A percentile compares a stretch with the other conserved stretches of the same genome.
Evolutionary conservation across 2,113 vertebrate genomes (phyloP).

Genomic region (Acrocephalus kingi): DNA sequence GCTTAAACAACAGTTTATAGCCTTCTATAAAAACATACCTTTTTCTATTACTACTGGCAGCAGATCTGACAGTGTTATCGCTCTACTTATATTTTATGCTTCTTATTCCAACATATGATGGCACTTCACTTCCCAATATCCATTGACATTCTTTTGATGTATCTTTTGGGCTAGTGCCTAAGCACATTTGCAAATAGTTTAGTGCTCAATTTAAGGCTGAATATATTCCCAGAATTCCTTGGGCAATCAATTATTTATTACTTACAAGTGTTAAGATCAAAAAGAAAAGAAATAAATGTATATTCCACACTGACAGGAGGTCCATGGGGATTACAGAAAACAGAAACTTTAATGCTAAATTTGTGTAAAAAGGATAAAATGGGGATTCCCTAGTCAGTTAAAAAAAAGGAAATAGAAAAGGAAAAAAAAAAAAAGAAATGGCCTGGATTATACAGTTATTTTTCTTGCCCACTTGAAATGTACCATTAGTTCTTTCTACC

Average conservation of each 20-base stretch:
- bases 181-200: slow-evolving; percentile 74
- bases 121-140: slow-evolving; percentile 52
- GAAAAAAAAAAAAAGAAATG: background rate
- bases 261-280: slow-evolving; percentile 75
- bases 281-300: slow-evolving; percentile 64
- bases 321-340: slow-evolving; percentile 35
- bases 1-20: slow-evolving; percentile 3
- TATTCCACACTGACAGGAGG: slow-evolving; percentile 61
- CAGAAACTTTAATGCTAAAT: slow-evolving; percentile 60
- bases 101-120: slow-evolving; percentile 44
- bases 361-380: slow-evolving; percentile 58
- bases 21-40: background rate
- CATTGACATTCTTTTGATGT: slow-evolving; percentile 67
- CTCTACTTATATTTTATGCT: slow-evolving; percentile 2
- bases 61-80: slow-evolving; percentile 32
- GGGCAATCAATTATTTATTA: slow-evolving; percentile 77
- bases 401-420: background rate
- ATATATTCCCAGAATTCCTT: slow-evolving; percentile 74
- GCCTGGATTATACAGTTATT: slow-evolving; percentile 1
- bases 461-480: background rate
- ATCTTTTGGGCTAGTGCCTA: slow-evolving; percentile 66
- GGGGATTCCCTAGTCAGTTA: background rate
- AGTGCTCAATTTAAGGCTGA: slow-evolving; percentile 69
- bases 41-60: background rate
- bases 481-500: background rate